phyloP scores from a whole-genome alignment of 2,113 vertebrate species.

The Solea solea region DNA sequence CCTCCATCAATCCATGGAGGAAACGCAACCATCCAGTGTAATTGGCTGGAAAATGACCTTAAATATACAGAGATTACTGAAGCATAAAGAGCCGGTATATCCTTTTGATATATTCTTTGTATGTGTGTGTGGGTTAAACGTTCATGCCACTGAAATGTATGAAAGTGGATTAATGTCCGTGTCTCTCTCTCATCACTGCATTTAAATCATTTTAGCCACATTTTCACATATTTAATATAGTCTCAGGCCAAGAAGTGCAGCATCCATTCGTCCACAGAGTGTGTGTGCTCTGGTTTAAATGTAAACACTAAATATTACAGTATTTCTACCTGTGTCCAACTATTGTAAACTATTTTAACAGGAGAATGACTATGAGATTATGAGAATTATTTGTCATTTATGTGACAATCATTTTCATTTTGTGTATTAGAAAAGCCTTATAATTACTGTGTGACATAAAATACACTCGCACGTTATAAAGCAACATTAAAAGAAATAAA shows the following conservation, averaged over 20 bases:
- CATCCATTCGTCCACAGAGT: background rate
- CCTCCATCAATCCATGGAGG: conserved; percentile 32
- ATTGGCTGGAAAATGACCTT: conserved; percentile 59
- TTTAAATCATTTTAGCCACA: conserved; percentile 33
- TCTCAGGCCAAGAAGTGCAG: background rate
- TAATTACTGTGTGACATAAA: background rate
- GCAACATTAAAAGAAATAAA: too few species aligned
- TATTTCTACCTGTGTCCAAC: too few species aligned
- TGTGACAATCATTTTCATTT: too few species aligned
- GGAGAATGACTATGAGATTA: too few species aligned
- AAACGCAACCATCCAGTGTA: conserved; percentile 57
- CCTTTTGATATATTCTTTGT: background rate
- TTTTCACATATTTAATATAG: conserved; percentile 34
- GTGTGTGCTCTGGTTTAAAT: background rate
- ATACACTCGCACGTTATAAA: background rate
- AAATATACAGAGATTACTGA: conserved; percentile 59
- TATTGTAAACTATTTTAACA: too few species aligned
- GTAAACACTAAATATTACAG: background rate
- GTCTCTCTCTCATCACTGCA: conserved; percentile 46
- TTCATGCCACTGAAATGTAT: conserved; percentile 59
- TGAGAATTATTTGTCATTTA: background rate
- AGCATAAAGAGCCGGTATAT: conserved; percentile 24
- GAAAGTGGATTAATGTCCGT: conserved; percentile 65
- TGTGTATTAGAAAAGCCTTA: background rate
- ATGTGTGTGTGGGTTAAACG: conserved; percentile 9